Percentiles rank a stretch among this genome's conserved stretches.
Conservation (phyloP, 30 jellyfish, hydroid and myxozoan genomes). For the Cassiopea xamachana region DNA sequence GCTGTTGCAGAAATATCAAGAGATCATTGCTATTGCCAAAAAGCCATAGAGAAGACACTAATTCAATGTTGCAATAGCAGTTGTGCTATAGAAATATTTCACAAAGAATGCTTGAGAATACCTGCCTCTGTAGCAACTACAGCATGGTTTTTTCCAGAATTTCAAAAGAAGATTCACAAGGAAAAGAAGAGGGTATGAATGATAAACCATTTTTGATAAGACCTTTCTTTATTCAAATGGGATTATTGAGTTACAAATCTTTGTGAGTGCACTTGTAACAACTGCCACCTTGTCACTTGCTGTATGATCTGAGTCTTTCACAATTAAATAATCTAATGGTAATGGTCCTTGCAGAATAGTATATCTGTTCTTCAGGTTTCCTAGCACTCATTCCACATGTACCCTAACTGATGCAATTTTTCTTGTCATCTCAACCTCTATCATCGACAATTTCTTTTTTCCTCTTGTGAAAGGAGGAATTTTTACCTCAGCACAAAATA, state of each 20-base stretch:
- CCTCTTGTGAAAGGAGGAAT: too few species aligned
- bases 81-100: not conserved
- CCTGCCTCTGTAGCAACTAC: not conserved
- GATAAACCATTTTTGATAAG: not conserved
- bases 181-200: not conserved
- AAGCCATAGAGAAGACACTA: not conserved
- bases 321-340: slow-evolving; percentile 12
- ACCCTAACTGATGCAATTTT: too few species aligned
- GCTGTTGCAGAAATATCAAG: not conserved
- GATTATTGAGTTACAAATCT: slow-evolving; percentile 2
- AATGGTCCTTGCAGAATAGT: not conserved
- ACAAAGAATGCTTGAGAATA: not conserved
- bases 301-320: not conserved
- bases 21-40: not conserved
- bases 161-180: not conserved
- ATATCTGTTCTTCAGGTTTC: too few species aligned
- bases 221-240: not conserved
- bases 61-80: not conserved
- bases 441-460: too few species aligned
- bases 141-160: not conserved
- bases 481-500: too few species aligned
- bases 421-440: too few species aligned
- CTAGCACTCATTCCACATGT: too few species aligned
- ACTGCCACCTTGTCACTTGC: slow-evolving; percentile 2
- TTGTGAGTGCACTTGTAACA: slow-evolving; percentile 27